Evolutionary conservation across 2,797 vertebrate species (phyloP).

Genomic region (Halcyon chelicuti): DNA sequence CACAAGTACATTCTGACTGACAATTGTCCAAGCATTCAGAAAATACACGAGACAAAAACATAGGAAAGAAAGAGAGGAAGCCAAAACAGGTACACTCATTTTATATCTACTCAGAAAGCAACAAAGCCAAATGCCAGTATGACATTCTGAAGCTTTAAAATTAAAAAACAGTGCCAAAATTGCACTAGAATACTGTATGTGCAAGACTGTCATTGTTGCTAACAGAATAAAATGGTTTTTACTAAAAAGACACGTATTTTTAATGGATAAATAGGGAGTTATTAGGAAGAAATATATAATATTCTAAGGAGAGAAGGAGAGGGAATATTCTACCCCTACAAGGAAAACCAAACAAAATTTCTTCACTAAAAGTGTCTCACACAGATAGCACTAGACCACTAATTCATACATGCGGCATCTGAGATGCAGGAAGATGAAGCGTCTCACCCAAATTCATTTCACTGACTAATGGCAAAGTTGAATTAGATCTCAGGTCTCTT

Average conservation of each 20-base stretch:
- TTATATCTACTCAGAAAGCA: background rate
- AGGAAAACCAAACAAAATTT: background rate
- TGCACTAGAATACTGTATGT: background rate
- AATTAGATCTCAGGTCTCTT: background rate
- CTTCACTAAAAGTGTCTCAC: background rate
- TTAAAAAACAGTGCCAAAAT: background rate
- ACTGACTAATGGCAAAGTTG: background rate
- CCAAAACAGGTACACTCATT: background rate
- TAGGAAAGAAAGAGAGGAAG: background rate
- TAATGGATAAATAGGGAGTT: background rate
- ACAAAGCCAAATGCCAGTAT: background rate
- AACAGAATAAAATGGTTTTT: background rate
- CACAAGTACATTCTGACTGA: rapidly evolving
- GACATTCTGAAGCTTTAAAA: background rate
- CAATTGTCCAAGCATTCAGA: background rate
- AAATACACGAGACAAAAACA: background rate
- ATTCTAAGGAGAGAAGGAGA: background rate
- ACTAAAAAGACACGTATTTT: background rate
- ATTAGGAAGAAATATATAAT: background rate
- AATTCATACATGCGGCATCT: background rate
- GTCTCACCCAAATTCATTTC: background rate
- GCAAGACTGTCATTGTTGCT: background rate
- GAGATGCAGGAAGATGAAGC: background rate
- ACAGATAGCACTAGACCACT: rapidly evolving
- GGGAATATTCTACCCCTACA: background rate